Base-by-base conservation (phyloP, 2,113 vertebrate species). In the Natator depressus region DNA sequence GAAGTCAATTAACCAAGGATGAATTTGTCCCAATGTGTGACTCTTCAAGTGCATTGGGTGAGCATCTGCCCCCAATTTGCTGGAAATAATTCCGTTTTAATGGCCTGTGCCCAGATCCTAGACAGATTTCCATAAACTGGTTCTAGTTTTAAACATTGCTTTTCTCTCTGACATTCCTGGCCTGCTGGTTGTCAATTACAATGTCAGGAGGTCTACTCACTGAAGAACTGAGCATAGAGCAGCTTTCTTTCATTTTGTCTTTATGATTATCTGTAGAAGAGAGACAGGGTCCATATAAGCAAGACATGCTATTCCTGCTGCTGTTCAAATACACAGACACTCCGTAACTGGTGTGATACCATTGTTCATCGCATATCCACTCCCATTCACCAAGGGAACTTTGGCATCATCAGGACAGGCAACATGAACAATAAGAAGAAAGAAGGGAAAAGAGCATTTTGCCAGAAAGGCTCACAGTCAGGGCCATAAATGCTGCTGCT, bases 1-100 rank as follows among this genome's bases (percentile, higher is more conserved):
- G 12, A 72, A 85, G 17, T 1, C 84, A 93, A 84, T n/a, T 53
- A 78, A 94, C 11, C 6, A 6, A 0, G 2, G 38, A 72, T 11
- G 75, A 35, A 2, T 2, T 16, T 25, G 51, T 69, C 31, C 51
- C 35, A n/a, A 11, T 0, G 0, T 54, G 78, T 31, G 50, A 55
- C 31, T 6, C 11, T 25, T 2, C 55, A 25, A 0, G 0, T 17
- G 27, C 54, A 82, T 35, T 29, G 29, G 29, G 29, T 14, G 29
- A 62, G 29, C 69, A 51, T 0, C 10, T 59, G 53, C 47, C 81
- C 47, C 47, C 55, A 16, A 53, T 81, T 42, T 38, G 69, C 31
- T 8, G 57, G 6, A 14, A 85, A 3, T 0, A 92, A 55, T 11
- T 72, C 54, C 10, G 47, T n/a, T 55, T 16, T n/a, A 27, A 54